Evolutionary conservation across 2,888 invertebrate species (phyloP).

Genomic region (Thumatha senex): DNA sequence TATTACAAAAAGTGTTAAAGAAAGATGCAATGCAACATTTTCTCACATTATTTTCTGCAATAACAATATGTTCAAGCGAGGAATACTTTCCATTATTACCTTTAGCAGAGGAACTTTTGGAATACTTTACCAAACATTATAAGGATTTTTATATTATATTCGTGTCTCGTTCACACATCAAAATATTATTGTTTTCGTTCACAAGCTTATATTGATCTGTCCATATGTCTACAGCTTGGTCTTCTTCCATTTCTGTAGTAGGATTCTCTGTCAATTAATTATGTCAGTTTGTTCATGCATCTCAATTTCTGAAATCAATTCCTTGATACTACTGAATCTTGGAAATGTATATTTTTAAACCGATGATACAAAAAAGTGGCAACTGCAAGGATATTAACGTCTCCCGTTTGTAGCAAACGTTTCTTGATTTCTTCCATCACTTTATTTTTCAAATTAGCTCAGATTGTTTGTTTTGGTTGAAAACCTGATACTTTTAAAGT

Average conservation of each 20-base stretch:
- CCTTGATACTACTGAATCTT: slow-evolving; percentile 4
- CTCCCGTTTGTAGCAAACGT: slow-evolving; percentile 13
- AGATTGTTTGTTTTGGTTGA: slow-evolving; percentile 3
- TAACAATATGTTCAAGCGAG: too few relatives aligned
- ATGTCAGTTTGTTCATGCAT: too few relatives aligned
- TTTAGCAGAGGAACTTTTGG: too few relatives aligned
- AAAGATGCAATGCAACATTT: too few relatives aligned
- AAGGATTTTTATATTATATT: too few relatives aligned
- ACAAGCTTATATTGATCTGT: background rate
- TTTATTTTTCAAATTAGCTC: slow-evolving; percentile 6
- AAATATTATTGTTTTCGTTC: background rate
- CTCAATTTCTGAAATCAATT: background rate
- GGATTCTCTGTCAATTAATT: too few relatives aligned
- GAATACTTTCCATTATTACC: too few relatives aligned
- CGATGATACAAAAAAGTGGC: slow-evolving; percentile 10
- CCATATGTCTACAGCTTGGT: background rate
- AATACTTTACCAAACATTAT: too few relatives aligned
- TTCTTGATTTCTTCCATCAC: slow-evolving; percentile 17
- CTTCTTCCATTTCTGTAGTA: too few relatives aligned
- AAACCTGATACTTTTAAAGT: background rate
- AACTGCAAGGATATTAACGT: slow-evolving; percentile 9
- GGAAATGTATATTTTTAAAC: slow-evolving; percentile 14
- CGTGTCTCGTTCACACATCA: background rate
- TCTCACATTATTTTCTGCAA: too few relatives aligned
- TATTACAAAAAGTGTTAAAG: too few relatives aligned